Evolutionary conservation across 2,888 invertebrate genomes (phyloP).

Genomic region (Tipula vernalis): DNA sequence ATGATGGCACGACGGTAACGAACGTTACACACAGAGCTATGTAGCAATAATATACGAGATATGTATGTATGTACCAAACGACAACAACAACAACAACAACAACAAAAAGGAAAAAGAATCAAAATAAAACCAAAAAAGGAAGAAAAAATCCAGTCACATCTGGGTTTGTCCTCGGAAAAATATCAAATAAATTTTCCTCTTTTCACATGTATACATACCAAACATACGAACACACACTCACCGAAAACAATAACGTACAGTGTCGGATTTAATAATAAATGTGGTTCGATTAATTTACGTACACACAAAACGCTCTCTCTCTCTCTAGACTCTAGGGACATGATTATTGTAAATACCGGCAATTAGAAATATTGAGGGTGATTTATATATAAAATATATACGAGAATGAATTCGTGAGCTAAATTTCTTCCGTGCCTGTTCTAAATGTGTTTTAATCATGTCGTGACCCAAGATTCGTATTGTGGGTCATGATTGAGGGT

Average conservation of each 20-base stretch:
- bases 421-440: not conserved
- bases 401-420: not conserved
- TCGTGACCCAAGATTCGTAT: not conserved
- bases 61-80: not conserved
- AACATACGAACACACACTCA: not conserved
- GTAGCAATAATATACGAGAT: not conserved
- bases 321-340: not conserved
- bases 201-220: not conserved
- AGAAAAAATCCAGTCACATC: conserved; percentile 4
- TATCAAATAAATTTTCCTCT: not conserved
- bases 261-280: not conserved
- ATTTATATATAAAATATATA: not conserved
- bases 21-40: not conserved
- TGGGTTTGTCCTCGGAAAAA: conserved; percentile 7
- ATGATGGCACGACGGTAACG: not conserved
- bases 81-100: not conserved
- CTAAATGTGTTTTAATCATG: not conserved
- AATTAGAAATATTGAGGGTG: not conserved
- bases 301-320: not conserved
- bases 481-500: not conserved
- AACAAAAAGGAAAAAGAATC: not conserved
- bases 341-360: not conserved
- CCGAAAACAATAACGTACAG: not conserved
- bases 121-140: not conserved
- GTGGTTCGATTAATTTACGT: not conserved